A percentile compares a stretch with the other conserved stretches of the same genome.
Evolutionary conservation across 1,140 invertebrate genomes (phyloP).

Genomic region (Linepithema humile): DNA sequence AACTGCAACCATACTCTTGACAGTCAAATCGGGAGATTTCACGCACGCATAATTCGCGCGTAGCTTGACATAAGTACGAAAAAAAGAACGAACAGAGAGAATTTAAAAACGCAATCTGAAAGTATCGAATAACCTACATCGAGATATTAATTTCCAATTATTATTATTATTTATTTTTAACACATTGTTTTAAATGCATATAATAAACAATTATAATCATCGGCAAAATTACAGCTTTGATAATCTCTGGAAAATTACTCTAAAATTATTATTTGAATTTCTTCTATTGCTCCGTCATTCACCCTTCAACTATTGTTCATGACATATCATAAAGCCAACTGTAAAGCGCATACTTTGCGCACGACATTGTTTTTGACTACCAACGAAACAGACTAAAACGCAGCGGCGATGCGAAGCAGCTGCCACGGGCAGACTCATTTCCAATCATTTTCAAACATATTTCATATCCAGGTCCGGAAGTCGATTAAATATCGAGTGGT

Average conservation of each 20-base stretch:
- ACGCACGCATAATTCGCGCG: constrained; percentile 3
- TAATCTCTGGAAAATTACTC: neutral
- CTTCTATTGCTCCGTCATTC: constrained; percentile 25
- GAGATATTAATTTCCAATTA: too few relatives aligned
- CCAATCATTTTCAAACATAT: constrained; percentile 64
- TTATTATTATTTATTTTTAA: too few relatives aligned
- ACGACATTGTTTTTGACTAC: constrained; percentile 55
- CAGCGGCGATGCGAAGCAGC: constrained; percentile 50
- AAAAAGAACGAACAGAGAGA: neutral
- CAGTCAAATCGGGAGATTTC: constrained; percentile 7
- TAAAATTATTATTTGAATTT: constrained; percentile 48
- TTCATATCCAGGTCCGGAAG: constrained; percentile 57
- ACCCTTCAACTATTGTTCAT: constrained; percentile 20
- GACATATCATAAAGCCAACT: constrained; percentile 44
- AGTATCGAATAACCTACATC: neutral
- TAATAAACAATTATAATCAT: neutral
- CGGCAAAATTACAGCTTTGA: neutral
- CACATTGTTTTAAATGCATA: too few relatives aligned
- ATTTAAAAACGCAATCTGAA: neutral
- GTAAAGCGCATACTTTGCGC: constrained; percentile 50
- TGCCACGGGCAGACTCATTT: constrained; percentile 68
- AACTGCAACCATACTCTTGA: neutral
- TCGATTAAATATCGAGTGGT: constrained; percentile 66
- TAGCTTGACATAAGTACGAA: neutral
- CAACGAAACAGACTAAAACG: constrained; percentile 47